Conservation (phyloP, 2,797 vertebrate species). For the Octomys mimax region DNA sequence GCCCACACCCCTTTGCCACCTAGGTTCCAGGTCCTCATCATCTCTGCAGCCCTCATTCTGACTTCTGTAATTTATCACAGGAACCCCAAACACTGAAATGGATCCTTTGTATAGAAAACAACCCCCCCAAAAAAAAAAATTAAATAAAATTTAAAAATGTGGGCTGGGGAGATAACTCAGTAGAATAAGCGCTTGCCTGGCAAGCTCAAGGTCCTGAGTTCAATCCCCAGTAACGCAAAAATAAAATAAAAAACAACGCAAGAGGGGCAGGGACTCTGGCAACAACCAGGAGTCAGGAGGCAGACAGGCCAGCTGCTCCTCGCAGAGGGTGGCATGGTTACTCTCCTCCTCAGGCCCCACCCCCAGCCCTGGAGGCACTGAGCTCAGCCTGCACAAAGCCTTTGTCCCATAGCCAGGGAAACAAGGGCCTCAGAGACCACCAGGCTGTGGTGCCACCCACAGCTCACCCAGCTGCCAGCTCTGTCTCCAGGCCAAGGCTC, state of each 20-base stretch:
- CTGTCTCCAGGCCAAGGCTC: neutral
- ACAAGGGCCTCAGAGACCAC: neutral
- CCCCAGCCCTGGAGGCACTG: neutral
- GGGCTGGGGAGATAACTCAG: too few species aligned
- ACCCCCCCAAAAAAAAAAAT: neutral
- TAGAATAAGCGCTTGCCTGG: too few species aligned
- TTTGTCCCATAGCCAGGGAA: neutral
- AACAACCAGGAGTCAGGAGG: neutral
- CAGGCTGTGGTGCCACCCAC: neutral
- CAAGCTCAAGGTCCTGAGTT: too few species aligned
- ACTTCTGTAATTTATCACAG: neutral
- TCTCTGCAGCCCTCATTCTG: neutral
- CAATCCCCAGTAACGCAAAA: too few species aligned
- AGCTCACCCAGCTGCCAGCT: neutral
- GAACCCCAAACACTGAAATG: neutral
- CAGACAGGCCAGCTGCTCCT: neutral
- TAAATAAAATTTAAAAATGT: too few species aligned
- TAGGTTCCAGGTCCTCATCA: fast-evolving
- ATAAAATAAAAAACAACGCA: neutral
- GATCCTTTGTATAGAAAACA: neutral
- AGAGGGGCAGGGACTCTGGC: too few species aligned
- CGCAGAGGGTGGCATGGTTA: neutral
- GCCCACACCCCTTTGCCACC: neutral
- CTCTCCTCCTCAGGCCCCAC: neutral
- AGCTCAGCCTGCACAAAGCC: neutral